phyloP scores from a whole-genome alignment of 2,113 vertebrate species.

The Oncorhynchus keta region DNA sequence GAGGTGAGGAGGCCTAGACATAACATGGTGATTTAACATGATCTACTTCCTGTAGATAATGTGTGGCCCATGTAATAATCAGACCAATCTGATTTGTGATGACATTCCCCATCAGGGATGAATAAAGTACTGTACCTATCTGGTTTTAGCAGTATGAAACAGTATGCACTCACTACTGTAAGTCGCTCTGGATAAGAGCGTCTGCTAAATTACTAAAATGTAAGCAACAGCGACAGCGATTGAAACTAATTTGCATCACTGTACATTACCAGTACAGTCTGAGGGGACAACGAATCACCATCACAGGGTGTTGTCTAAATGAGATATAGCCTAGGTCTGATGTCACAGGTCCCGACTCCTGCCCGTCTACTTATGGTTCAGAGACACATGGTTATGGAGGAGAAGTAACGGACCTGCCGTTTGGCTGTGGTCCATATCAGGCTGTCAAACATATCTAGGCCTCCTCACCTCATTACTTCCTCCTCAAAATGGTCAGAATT shows the following conservation, averaged over 20 bases:
- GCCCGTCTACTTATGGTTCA: background rate
- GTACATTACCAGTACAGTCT: no score
- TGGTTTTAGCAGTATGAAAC: no score
- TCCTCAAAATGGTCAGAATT: slow-evolving; percentile 6
- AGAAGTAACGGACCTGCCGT: background rate
- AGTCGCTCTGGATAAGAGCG: no score
- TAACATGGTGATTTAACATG: background rate
- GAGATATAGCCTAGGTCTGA: background rate
- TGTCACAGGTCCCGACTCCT: background rate
- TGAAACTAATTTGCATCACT: no score
- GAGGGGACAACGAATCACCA: no score
- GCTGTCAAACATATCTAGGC: background rate
- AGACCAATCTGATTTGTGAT: background rate
- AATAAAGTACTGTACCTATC: no score
- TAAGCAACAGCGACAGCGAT: no score
- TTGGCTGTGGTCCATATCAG: background rate
- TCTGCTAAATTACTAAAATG: no score
- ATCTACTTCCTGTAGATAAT: background rate
- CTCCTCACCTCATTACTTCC: background rate
- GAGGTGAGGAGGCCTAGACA: background rate
- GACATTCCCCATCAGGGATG: no score
- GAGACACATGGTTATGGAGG: background rate
- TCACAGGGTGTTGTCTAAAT: background rate
- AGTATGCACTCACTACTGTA: no score
- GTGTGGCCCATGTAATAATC: background rate